These are phyloP conservation scores for Pithys albifrons DNA, from an alignment of 2,113 vertebrate genomes.

Conservation along the genomic window DNA sequence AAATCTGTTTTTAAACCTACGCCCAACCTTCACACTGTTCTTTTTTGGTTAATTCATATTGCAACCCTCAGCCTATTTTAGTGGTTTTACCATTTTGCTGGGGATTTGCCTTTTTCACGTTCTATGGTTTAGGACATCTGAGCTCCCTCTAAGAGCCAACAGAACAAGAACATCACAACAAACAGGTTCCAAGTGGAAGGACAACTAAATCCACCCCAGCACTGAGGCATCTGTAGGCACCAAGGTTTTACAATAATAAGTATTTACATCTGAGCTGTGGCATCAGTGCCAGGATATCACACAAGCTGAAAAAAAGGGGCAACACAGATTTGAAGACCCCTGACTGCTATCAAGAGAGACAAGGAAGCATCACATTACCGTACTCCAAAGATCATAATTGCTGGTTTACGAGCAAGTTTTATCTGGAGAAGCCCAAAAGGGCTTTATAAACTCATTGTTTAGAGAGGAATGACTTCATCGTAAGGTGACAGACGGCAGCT, in stretches of 20 bases:
- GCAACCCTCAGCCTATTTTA: neutral
- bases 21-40: neutral
- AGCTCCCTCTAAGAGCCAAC: neutral
- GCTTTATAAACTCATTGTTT: conserved; percentile 45
- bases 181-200: neutral
- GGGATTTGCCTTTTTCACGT: neutral
- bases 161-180: neutral
- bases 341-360: conserved; percentile 14
- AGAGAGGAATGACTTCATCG: conserved; percentile 49
- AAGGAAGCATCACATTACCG: conserved; percentile 3
- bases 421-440: conserved; percentile 46
- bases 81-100: neutral
- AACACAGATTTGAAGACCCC: neutral
- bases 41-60: neutral
- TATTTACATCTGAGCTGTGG: neutral
- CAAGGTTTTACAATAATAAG: neutral
- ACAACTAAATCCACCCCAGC: neutral
- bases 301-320: neutral
- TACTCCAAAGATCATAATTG: conserved; percentile 1
- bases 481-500: conserved; percentile 62
- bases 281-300: neutral
- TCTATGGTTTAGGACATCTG: neutral
- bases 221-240: neutral
- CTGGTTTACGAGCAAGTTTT: conserved; percentile 42
- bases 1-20: neutral